Percentiles rank a stretch among this genome's conserved stretches.
Evolutionary conservation across 2,888 invertebrate species (phyloP).

Genomic region (Leptarthrus brevirostris): DNA sequence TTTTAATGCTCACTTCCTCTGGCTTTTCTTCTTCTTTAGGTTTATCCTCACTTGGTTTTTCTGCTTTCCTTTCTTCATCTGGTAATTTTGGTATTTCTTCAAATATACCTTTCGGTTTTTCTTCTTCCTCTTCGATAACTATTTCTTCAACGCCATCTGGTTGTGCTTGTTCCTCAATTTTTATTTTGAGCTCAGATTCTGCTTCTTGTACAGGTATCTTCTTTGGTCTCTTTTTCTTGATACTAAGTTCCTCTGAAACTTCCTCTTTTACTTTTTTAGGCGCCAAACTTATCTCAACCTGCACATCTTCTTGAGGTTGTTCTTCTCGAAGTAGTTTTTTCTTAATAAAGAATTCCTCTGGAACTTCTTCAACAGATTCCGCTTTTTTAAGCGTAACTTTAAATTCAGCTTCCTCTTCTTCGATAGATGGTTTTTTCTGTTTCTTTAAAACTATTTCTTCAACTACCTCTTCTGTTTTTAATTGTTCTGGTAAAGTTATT

Average conservation of each 20-base stretch:
- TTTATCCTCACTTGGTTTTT: conserved; percentile 13
- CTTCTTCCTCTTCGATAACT: conserved; percentile 46
- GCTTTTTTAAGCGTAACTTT: conserved; percentile 56
- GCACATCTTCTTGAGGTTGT: conserved; percentile 57
- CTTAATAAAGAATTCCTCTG: conserved; percentile 59
- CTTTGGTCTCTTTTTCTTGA: conserved; percentile 30
- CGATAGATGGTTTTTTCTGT: conserved; percentile 54
- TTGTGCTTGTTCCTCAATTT: conserved; percentile 16
- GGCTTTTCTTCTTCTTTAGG: conserved; percentile 24
- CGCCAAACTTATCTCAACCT: conserved; percentile 61
- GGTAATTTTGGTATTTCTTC: neutral
- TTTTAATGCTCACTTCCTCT: conserved; percentile 35
- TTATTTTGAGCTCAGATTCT: conserved; percentile 56
- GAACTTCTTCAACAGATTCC: conserved; percentile 59
- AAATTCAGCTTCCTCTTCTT: conserved; percentile 54
- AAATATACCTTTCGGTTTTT: conserved; percentile 32
- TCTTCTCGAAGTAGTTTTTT: conserved; percentile 54
- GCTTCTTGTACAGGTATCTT: conserved; percentile 23
- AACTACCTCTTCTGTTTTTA: conserved; percentile 60
- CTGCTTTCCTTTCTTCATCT: neutral
- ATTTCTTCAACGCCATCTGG: conserved; percentile 22
- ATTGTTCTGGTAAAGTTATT: conserved; percentile 64
- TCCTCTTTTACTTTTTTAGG: conserved; percentile 62
- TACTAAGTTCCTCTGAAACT: conserved; percentile 60
- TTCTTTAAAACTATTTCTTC: conserved; percentile 61